A percentile compares a stretch with the other conserved stretches of the same genome.
phyloP scores from a whole-genome alignment of 2,113 vertebrate genomes.

The Pseudorhombus dupliciocellatus region DNA sequence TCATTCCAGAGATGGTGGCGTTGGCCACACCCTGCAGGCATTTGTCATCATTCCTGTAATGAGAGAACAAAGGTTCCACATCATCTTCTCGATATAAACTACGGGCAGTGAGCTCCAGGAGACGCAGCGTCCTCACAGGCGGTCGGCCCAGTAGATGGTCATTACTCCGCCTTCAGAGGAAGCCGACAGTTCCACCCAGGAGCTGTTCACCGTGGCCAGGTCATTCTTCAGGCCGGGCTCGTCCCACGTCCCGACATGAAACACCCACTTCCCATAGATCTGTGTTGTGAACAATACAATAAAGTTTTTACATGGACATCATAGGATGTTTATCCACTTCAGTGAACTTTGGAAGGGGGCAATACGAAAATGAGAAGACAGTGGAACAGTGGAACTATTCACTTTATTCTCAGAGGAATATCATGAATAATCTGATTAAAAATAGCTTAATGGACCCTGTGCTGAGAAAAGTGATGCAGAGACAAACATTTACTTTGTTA shows the following conservation, averaged over 20 bases:
- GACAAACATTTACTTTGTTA: too few species aligned
- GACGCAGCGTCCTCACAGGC: conserved; percentile 58
- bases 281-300: conserved; percentile 15
- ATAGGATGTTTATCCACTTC: neutral
- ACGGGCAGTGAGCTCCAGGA: neutral
- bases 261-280: conserved; percentile 78
- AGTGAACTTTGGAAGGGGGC: too few species aligned
- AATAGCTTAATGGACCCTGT: neutral
- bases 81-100: neutral
- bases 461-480: neutral
- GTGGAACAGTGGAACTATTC: too few species aligned
- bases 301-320: too few species aligned
- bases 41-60: conserved; percentile 47
- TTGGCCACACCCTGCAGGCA: conserved; percentile 75
- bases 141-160: conserved; percentile 75
- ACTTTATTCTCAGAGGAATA: too few species aligned
- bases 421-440: neutral
- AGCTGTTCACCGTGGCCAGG: conserved; percentile 61
- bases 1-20: conserved; percentile 68
- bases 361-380: too few species aligned
- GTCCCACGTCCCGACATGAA: conserved; percentile 70
- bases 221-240: conserved; percentile 58
- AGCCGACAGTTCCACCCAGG: conserved; percentile 72
- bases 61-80: neutral
- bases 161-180: conserved; percentile 59